Conservation (phyloP, 2,888 invertebrate genomes). For the Vandiemenella viatica region DNA sequence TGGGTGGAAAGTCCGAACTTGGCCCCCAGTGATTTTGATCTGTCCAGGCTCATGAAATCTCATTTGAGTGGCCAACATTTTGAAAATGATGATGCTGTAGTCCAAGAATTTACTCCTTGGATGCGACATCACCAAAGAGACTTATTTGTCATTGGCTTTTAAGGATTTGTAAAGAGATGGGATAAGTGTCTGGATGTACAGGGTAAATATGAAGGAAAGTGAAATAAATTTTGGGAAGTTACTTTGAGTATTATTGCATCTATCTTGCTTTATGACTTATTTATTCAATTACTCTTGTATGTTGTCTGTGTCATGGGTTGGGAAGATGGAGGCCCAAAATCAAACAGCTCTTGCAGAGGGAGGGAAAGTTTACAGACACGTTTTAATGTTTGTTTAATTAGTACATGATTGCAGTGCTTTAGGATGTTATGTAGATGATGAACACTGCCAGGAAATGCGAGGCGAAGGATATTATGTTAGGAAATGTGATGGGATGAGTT, state of each 20-base stretch:
- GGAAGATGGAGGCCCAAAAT: no score
- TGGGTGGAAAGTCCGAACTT: not conserved
- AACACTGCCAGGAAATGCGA: no score
- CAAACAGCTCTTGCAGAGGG: no score
- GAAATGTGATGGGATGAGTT: no score
- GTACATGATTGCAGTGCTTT: no score
- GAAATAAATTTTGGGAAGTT: not conserved
- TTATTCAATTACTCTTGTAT: not conserved
- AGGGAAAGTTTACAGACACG: no score
- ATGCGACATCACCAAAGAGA: not conserved
- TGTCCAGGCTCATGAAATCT: not conserved
- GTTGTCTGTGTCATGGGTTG: no score
- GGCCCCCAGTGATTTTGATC: not conserved
- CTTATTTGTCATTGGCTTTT: not conserved
- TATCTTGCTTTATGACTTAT: not conserved
- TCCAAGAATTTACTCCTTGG: not conserved
- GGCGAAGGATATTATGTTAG: no score
- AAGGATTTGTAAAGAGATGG: constrained; percentile 1
- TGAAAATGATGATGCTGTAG: not conserved
- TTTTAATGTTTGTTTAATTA: no score
- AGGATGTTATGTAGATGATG: no score
- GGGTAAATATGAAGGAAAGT: not conserved
- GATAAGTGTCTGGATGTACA: not conserved
- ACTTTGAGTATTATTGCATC: no score
- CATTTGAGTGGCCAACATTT: no score